Conservation (phyloP, 2,113 vertebrate species). For the Embiotoca jacksoni region DNA sequence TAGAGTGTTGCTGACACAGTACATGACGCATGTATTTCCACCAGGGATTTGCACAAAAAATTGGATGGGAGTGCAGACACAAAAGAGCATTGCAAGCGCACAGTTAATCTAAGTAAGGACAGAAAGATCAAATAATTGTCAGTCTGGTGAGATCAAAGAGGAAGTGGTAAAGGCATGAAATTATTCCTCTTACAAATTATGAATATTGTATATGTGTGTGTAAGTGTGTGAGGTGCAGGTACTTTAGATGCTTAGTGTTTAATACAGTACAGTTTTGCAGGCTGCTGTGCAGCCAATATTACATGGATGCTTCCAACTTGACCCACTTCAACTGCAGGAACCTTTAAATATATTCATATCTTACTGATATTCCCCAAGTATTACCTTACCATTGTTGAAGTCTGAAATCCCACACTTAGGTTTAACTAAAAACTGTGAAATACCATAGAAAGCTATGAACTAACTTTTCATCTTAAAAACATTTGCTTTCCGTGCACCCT, state of each 20-base stretch:
- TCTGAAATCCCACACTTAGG: not conserved
- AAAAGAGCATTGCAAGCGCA: not conserved
- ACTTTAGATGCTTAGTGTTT: not conserved
- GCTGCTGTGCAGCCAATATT: not conserved
- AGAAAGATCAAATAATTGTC: constrained; percentile 12
- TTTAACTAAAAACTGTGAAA: not conserved
- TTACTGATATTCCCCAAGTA: not conserved
- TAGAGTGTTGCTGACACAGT: not conserved
- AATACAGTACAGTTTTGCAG: not conserved
- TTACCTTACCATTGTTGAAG: not conserved
- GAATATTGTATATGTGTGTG: not conserved
- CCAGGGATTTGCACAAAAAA: not conserved
- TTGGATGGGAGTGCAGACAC: not conserved
- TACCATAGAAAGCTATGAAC: not conserved
- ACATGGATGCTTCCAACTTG: not conserved
- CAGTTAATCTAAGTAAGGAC: not conserved
- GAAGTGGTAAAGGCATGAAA: constrained; percentile 8
- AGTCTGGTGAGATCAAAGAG: constrained; percentile 8
- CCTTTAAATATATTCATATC: not conserved
- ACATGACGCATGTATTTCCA: not conserved
- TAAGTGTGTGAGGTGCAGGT: not conserved
- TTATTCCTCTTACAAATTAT: constrained; percentile 10
- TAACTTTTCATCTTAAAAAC: not conserved
- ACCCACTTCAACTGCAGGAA: not conserved
- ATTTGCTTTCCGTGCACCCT: too few relatives aligned